Conservation (phyloP, 2,888 invertebrate species). For the Harpalus rufipes region DNA sequence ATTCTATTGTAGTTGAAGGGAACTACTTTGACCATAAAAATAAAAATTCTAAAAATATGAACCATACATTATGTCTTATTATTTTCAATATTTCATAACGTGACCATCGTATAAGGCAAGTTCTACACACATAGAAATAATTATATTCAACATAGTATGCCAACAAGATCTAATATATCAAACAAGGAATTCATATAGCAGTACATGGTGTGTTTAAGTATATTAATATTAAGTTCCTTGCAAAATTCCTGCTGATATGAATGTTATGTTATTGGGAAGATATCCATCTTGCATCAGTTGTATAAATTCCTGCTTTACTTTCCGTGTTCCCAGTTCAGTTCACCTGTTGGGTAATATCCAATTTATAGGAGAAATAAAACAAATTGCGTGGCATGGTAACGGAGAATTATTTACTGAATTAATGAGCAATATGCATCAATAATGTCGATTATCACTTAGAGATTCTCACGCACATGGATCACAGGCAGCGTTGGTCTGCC, state of each 20-base stretch:
- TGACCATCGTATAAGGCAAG: too few relatives aligned
- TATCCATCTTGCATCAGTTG: conserved; percentile 7
- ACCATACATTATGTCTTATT: too few relatives aligned
- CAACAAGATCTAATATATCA: too few relatives aligned
- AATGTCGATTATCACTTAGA: conserved; percentile 56
- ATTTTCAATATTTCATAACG: too few relatives aligned
- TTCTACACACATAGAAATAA: too few relatives aligned
- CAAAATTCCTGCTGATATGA: background rate
- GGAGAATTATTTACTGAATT: conserved; percentile 57
- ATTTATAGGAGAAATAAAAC: conserved; percentile 47
- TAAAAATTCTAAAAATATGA: too few relatives aligned
- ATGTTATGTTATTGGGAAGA: conserved; percentile 19
- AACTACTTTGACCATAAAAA: too few relatives aligned
- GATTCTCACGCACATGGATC: conserved; percentile 48
- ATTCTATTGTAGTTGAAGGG: too few relatives aligned
- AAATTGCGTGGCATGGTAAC: conserved; percentile 39
- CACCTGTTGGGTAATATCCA: conserved; percentile 42
- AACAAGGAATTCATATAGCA: background rate
- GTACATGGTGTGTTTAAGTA: conserved; percentile 1
- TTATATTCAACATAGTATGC: too few relatives aligned
- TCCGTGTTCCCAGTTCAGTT: conserved; percentile 27
- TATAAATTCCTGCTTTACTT: conserved; percentile 22
- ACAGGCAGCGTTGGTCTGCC: background rate
- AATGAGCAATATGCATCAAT: conserved; percentile 59
- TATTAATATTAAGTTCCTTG: background rate